Base-by-base conservation (phyloP, 2,888 invertebrate species). In the Synergus laeviventris region DNA sequence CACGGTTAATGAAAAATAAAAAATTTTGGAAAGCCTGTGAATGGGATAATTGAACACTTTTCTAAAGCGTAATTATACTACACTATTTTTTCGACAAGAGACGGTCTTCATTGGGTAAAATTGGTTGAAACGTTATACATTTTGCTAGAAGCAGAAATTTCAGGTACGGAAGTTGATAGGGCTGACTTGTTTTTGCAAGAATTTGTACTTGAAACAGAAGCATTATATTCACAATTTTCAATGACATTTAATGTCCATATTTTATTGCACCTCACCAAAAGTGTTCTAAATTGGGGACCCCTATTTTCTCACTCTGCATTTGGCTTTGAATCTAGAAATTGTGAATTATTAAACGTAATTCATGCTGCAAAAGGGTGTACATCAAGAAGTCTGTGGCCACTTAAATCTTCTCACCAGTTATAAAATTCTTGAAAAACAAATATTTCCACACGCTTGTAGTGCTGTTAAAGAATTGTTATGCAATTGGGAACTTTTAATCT, bases 161-260 rank as follows among this genome's bases (percentile, higher is more conserved):
- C 64, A 70, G 64, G 24, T 36, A 24, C 24, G 24, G 73, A 74
- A 59, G 2, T 74, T 45, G 39, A 62, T 49, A 14, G 64, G 16
- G 73, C 75, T 31, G 73, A 78, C 59, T 9, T 49, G 54, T 45
- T 73, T 9, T 24, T 78, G 8, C 31, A 64, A 14, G 21, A 73
- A 64, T 78, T 78, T 73, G 73, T 73, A 0, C 2, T 36, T n/a
- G 21, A 38, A 11, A 74, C 60, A 14, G 59, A 75, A 59, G 8
- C 54, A 16, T 16, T 62, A 14, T 78, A 70, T 74, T 16, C 42
- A 1, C 75, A 73, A 64, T 36, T 21, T 38, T 66, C 49, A 49
- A 79, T 81, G 79, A 76, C 79, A 42, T 76, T 18, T 61, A 81
- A 79, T 74, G 61, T 79, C 38, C 78, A 81, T 42, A 73, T 73